Percentiles rank a stretch among this genome's conserved stretches.
phyloP scores from a whole-genome alignment of 2,797 vertebrate genomes.

The Arctocebus calabarensis region DNA sequence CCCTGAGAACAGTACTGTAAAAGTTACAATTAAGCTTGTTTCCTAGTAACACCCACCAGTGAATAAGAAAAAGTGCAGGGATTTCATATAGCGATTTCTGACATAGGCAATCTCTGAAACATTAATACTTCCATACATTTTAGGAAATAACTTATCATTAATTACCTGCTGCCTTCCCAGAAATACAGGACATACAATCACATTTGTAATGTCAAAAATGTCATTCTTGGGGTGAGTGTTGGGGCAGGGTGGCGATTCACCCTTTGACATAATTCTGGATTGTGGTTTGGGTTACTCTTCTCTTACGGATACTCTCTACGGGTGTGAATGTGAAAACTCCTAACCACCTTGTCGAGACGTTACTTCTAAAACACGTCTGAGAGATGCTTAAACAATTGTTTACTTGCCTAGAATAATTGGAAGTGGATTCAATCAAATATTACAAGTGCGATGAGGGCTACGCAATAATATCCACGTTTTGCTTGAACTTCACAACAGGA shows the following conservation, averaged over 20 bases:
- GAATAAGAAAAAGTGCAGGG: conserved; percentile 47
- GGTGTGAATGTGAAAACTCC: background rate
- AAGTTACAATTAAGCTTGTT: conserved; percentile 75
- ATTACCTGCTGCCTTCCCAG: background rate
- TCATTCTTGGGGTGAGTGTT: background rate
- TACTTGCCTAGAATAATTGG: background rate
- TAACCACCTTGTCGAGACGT: background rate
- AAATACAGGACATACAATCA: background rate
- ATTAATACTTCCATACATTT: background rate
- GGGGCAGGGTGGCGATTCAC: background rate
- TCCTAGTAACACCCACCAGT: conserved; percentile 55
- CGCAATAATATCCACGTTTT: background rate
- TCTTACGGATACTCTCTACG: accelerated
- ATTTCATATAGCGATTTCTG: background rate
- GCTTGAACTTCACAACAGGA: background rate
- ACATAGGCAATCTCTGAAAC: background rate
- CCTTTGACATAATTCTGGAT: background rate
- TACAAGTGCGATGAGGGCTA: background rate
- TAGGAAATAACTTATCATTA: conserved; percentile 43
- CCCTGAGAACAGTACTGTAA: conserved; percentile 66
- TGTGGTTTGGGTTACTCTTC: background rate
- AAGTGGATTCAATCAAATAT: background rate
- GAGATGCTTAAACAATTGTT: background rate
- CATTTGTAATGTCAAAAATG: conserved; percentile 39
- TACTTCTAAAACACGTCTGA: background rate